phyloP scores from a whole-genome alignment of 1,140 invertebrate genomes.

The Wiebesia pumilae region DNA sequence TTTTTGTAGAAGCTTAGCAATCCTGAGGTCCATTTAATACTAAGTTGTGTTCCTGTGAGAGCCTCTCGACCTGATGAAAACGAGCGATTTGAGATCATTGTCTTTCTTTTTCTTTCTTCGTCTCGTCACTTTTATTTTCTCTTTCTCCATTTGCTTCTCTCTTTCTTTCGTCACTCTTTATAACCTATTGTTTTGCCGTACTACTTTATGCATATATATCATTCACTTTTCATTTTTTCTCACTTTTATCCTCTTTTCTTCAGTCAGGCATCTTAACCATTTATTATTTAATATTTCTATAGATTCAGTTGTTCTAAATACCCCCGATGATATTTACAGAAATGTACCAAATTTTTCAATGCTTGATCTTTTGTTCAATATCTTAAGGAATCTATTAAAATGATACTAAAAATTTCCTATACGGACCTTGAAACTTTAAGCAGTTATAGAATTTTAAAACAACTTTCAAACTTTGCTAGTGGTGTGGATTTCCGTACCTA shows the following conservation, averaged over 20 bases:
- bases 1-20: neutral
- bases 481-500: neutral
- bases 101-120: neutral
- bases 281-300: too few relatives aligned
- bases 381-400: neutral
- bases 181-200: neutral
- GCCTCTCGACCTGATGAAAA: slow-evolving; percentile 3
- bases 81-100: slow-evolving; percentile 1
- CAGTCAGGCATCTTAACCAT: too few relatives aligned
- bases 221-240: neutral
- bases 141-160: neutral
- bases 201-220: neutral
- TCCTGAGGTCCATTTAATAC: slow-evolving; percentile 10
- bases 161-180: neutral
- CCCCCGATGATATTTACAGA: too few relatives aligned
- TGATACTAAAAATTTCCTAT: neutral
- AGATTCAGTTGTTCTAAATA: too few relatives aligned
- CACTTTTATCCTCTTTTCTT: neutral
- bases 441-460: neutral
- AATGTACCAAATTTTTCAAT: too few relatives aligned
- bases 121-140: neutral
- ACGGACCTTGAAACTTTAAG: neutral
- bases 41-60: neutral
- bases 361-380: neutral
- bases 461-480: neutral